Percentiles rank a stretch among this genome's conserved stretches.
These are phyloP conservation scores for Boleophthalmus pectinirostris DNA, from an alignment of 2,113 vertebrate genomes.

Conservation along the genomic window DNA sequence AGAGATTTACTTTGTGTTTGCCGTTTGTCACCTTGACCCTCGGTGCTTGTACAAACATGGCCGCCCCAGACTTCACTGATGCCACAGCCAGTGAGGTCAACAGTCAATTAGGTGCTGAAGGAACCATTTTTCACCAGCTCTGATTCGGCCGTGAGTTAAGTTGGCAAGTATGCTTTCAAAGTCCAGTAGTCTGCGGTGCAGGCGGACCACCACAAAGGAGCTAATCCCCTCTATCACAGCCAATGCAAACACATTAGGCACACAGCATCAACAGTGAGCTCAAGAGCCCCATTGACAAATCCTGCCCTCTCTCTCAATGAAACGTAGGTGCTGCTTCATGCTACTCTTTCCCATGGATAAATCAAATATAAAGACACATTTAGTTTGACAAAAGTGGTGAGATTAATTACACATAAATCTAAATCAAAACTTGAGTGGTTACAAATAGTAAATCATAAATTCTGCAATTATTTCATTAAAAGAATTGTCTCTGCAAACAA, in stretches of 20 bases:
- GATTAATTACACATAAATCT: not conserved
- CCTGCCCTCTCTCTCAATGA: conserved; percentile 64
- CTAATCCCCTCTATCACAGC: conserved; percentile 71
- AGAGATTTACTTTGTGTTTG: conserved; percentile 70
- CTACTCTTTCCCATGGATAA: conserved; percentile 45
- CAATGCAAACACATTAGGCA: conserved; percentile 77
- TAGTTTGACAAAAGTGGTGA: not conserved
- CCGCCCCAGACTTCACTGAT: conserved; percentile 22
- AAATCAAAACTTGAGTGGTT: too few species aligned
- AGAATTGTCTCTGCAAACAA: too few species aligned
- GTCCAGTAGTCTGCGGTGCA: conserved; percentile 75
- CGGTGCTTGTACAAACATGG: conserved; percentile 63
- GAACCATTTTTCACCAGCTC: conserved; percentile 64
- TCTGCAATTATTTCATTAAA: too few species aligned
- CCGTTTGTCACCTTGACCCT: conserved; percentile 74
- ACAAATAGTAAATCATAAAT: too few species aligned
- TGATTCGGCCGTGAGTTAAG: conserved; percentile 69
- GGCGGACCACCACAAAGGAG: conserved; percentile 62
- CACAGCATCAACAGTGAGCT: conserved; percentile 67
- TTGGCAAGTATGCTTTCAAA: conserved; percentile 74
- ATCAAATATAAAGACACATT: not conserved
- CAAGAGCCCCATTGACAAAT: conserved; percentile 71
- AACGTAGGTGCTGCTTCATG: conserved; percentile 38
- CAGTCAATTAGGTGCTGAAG: conserved; percentile 66
- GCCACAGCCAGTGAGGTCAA: conserved; percentile 54